Percentiles rank a stretch among this genome's conserved stretches.
Evolutionary conservation across 2,888 invertebrate species (phyloP).

Genomic region (Epirrita christyi): DNA sequence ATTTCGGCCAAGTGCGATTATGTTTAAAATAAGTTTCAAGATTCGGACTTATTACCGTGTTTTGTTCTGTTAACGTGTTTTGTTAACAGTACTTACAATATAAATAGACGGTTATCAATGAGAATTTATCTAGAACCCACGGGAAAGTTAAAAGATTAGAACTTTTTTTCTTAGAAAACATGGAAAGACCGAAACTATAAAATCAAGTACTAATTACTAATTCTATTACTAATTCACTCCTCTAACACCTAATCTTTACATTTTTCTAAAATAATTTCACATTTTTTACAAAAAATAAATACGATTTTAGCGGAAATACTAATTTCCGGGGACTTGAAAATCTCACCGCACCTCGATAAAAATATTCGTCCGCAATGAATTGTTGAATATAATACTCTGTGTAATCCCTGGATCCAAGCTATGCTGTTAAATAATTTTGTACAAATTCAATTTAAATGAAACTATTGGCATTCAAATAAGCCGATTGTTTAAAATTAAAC

Average conservation of each 20-base stretch:
- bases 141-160: too few relatives aligned
- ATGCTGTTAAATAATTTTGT: background rate
- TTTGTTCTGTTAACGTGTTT: too few relatives aligned
- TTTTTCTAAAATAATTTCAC: slow-evolving; percentile 30
- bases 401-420: slow-evolving; percentile 40
- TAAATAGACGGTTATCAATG: too few relatives aligned
- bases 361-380: slow-evolving; percentile 41
- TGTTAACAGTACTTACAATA: too few relatives aligned
- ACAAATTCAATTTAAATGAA: slow-evolving; percentile 1
- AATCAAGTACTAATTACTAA: slow-evolving; percentile 2
- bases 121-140: too few relatives aligned
- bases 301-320: slow-evolving; percentile 47
- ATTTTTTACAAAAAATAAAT: slow-evolving; percentile 39
- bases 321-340: slow-evolving; percentile 55
- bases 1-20: too few relatives aligned
- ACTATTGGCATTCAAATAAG: background rate
- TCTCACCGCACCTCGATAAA: slow-evolving; percentile 46
- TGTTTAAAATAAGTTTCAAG: too few relatives aligned
- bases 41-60: too few relatives aligned
- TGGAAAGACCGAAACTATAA: too few relatives aligned
- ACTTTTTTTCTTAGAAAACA: too few relatives aligned
- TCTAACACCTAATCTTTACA: slow-evolving; percentile 9
- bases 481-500: too few relatives aligned
- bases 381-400: slow-evolving; percentile 45
- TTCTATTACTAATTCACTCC: background rate